Evolutionary conservation across 2,888 invertebrate species (phyloP).

Genomic region (Meganola albula): DNA sequence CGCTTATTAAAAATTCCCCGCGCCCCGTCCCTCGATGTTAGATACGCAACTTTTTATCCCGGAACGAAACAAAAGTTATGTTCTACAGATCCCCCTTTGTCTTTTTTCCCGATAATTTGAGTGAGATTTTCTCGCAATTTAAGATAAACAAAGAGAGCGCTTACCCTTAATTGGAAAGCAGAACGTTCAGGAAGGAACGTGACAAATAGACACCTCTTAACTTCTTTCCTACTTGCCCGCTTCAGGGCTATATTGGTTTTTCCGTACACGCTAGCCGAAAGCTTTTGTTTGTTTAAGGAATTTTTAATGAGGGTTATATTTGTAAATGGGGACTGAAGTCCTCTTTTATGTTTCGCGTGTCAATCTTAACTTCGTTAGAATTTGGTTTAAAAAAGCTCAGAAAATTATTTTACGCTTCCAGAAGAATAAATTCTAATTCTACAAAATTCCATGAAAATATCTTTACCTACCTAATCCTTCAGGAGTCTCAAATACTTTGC

Average conservation of each 20-base stretch:
- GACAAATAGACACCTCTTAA: constrained; percentile 79
- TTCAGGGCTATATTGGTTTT: constrained; percentile 70
- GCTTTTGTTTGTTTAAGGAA: constrained; percentile 69
- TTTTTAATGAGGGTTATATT: constrained; percentile 58
- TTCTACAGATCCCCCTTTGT: constrained; percentile 67
- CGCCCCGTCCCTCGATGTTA: constrained; percentile 61
- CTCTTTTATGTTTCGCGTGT: constrained; percentile 21
- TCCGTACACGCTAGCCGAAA: constrained; percentile 57
- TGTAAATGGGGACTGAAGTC: constrained; percentile 28
- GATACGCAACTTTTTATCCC: constrained; percentile 71
- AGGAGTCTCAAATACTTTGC: too few species aligned
- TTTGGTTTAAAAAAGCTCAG: background rate
- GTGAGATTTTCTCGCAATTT: constrained; percentile 78
- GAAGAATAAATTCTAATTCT: background rate
- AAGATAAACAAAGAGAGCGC: constrained; percentile 78
- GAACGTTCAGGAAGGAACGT: constrained; percentile 76
- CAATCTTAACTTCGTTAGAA: constrained; percentile 17
- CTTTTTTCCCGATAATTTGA: constrained; percentile 75
- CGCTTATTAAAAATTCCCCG: constrained; percentile 77
- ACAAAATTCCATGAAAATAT: background rate
- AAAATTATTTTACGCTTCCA: background rate
- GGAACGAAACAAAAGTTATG: constrained; percentile 68
- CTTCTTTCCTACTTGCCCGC: constrained; percentile 74
- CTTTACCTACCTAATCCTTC: too few species aligned
- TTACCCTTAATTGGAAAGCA: constrained; percentile 78